Conservation (phyloP, 2,888 invertebrate species). For the Spisula subtruncata region DNA sequence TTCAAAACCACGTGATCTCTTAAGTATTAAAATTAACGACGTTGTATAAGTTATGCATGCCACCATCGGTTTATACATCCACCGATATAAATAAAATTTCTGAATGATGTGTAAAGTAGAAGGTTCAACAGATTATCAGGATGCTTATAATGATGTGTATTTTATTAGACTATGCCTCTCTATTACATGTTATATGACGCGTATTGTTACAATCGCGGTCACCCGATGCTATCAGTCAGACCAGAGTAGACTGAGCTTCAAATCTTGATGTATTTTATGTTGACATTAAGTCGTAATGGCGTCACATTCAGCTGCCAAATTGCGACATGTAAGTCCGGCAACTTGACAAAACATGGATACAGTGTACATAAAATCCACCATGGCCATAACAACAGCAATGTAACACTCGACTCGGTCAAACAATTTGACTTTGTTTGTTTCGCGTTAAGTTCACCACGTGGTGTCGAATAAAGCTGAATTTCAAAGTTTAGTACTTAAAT, state of each 20-base stretch:
- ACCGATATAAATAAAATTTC: no score
- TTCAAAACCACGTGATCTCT: no score
- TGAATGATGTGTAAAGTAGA: no score
- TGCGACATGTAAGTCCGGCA: slow-evolving; percentile 15
- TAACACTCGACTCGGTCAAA: slow-evolving; percentile 26
- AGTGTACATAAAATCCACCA: neutral
- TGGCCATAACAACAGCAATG: slow-evolving; percentile 22
- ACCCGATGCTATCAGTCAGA: slow-evolving; percentile 20
- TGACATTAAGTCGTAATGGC: slow-evolving; percentile 45
- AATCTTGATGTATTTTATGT: slow-evolving; percentile 48
- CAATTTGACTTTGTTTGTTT: slow-evolving; percentile 22
- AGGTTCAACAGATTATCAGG: neutral
- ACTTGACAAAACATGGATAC: slow-evolving; percentile 16
- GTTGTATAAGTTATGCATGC: no score
- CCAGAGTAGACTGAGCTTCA: neutral
- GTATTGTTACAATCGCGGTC: neutral
- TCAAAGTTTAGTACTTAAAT: slow-evolving; percentile 54
- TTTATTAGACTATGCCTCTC: neutral
- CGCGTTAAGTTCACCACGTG: slow-evolving; percentile 41
- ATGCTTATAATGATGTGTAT: neutral
- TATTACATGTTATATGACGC: slow-evolving; percentile 18
- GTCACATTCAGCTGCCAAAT: slow-evolving; percentile 39
- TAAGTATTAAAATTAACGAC: no score
- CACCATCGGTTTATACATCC: no score
- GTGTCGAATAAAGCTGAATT: slow-evolving; percentile 29